Base-by-base conservation (phyloP, 2,888 invertebrate genomes). In the Campopleginae sp. region DNA sequence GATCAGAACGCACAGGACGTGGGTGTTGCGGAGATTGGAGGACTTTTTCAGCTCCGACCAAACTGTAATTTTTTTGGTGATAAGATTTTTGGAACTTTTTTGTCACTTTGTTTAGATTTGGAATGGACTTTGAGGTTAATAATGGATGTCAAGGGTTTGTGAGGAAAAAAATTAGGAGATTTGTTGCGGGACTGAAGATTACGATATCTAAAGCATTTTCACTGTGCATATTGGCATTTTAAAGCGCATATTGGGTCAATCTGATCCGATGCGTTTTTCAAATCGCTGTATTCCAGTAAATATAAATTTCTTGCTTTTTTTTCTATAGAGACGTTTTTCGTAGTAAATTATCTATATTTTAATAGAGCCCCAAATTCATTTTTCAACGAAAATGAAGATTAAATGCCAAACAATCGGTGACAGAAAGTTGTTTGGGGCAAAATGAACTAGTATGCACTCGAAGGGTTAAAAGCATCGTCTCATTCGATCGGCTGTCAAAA, bases 11-110 rank as follows among this genome's bases (percentile, higher is more conserved):
- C 4, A 58, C 17, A 0, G 79, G 46, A 2, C 72, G 77, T 65
- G 58, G 48, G 1, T 58, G 74, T 66, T 54, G 79, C 17, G 85
- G 85, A 23, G 82, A 82, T 10, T 82, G 80, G 1, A 31, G 7
- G 14, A 44, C 4, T 23, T 12, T 48, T 42, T 51, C 54, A 5
- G 54, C 10, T 38, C n/a, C 66, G 2, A 54, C n/a, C 66, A 77
- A 6, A 42, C 77, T 77, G 66, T 31, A 54, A 66, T 42, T 23
- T n/a, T 44, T 48, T 48, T 58, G 14, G 31, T 6, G 5, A 19
- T 19, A 31, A 31, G n/a, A 51, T 14, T n/a, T 38, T 48, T 51
- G 2, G 8, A 7, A 10, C 23, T 19, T 66, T 23, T 8, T 71
- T 33, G 8, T 54, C n/a, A 3, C 17, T 38, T 17, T 8, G 19